phyloP scores from a whole-genome alignment of 2,888 invertebrate genomes.

The Oxycera nigricornis region DNA sequence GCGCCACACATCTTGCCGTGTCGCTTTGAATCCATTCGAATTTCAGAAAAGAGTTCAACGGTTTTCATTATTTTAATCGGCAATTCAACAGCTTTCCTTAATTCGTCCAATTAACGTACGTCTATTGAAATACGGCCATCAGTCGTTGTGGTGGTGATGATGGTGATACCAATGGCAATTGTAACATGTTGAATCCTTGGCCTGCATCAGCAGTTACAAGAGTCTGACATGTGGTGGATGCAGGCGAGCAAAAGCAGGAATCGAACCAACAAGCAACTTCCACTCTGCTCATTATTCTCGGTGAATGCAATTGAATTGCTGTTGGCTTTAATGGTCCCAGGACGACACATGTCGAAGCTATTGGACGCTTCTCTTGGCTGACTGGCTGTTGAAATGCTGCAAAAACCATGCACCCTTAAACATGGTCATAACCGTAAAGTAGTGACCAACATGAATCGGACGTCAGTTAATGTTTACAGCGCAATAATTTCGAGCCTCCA shows the following conservation, averaged over 20 bases:
- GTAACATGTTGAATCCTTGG: slow-evolving; percentile 12
- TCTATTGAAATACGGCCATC: neutral
- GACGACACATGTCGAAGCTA: slow-evolving; percentile 26
- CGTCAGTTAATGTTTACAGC: slow-evolving; percentile 36
- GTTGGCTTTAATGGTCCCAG: slow-evolving; percentile 23
- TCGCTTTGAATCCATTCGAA: neutral
- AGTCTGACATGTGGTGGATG: neutral
- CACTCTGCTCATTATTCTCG: slow-evolving; percentile 17
- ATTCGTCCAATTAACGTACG: slow-evolving; percentile 27
- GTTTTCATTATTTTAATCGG: slow-evolving; percentile 31
- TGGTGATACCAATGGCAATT: neutral
- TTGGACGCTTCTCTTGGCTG: neutral
- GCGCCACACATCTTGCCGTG: neutral
- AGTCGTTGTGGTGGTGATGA: too few relatives aligned
- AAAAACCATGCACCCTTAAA: slow-evolving; percentile 24
- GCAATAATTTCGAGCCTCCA: slow-evolving; percentile 33
- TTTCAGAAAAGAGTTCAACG: slow-evolving; percentile 4
- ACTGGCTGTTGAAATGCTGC: slow-evolving; percentile 18
- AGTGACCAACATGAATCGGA: slow-evolving; percentile 36
- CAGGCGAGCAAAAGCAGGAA: neutral
- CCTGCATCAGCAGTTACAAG: neutral
- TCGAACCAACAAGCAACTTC: neutral
- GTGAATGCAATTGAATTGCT: slow-evolving; percentile 34
- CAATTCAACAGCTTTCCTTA: slow-evolving; percentile 34
- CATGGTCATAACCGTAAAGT: slow-evolving; percentile 27